Percentiles rank a stretch among this genome's conserved stretches.
These are phyloP conservation scores for Lineus longissimus DNA, from an alignment of 1,140 invertebrate genomes.

Conservation along the genomic window DNA sequence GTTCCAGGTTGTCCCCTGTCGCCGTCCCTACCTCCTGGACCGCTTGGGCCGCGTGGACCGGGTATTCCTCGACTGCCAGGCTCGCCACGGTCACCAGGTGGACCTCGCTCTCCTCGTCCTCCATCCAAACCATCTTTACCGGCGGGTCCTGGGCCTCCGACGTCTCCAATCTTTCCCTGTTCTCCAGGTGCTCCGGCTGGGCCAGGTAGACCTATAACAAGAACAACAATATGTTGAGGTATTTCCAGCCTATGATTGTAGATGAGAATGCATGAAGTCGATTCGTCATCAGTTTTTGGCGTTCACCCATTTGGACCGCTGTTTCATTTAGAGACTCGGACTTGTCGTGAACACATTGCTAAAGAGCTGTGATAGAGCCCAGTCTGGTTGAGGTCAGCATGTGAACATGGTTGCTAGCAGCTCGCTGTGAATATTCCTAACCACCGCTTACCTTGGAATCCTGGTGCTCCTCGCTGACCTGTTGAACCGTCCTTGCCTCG, in stretches of 20 bases:
- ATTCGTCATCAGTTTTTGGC: no score
- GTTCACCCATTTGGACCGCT: no score
- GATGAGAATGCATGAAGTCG: no score
- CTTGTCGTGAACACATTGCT: no score
- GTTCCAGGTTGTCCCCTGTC: not conserved
- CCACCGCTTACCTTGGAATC: not conserved
- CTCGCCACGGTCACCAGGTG: constrained; percentile 41
- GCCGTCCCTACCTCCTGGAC: not conserved
- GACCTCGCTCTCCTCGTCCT: not conserved
- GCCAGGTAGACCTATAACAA: not conserved
- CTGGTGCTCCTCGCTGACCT: not conserved
- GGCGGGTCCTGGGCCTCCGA: not conserved
- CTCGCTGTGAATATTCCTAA: no score
- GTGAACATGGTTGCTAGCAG: no score
- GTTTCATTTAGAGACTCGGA: no score
- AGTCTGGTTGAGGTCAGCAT: no score
- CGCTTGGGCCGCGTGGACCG: not conserved
- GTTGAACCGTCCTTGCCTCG: not conserved
- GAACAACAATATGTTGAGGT: no score
- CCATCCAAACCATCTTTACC: not conserved
- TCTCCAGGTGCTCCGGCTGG: constrained; percentile 65
- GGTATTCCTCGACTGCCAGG: no score
- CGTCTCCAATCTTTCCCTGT: constrained; percentile 59
- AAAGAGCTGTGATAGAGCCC: no score
- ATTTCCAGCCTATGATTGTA: no score